Evolutionary conservation across 2,888 invertebrate genomes (phyloP).

Genomic region (Amphimallon solstitiale): DNA sequence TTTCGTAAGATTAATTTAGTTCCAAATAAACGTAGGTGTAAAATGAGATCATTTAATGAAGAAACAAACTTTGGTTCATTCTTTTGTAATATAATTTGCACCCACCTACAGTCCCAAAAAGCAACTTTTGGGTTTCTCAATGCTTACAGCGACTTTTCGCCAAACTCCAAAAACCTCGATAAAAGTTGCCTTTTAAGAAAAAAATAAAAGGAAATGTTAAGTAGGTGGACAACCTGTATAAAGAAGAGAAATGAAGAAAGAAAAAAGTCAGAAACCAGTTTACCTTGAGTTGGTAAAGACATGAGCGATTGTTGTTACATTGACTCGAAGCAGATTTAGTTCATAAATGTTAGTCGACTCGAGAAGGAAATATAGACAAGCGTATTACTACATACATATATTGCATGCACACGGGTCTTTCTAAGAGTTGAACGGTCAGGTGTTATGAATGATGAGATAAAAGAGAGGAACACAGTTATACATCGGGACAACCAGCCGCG

Average conservation of each 20-base stretch:
- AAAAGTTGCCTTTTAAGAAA: neutral
- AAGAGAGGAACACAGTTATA: slow-evolving; percentile 19
- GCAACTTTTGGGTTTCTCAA: too few relatives aligned
- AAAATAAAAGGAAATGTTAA: slow-evolving; percentile 37
- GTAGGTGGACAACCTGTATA: slow-evolving; percentile 31
- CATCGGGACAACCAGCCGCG: slow-evolving; percentile 8
- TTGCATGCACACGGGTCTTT: neutral
- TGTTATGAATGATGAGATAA: slow-evolving; percentile 35
- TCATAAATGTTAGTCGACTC: slow-evolving; percentile 53
- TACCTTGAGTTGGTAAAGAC: slow-evolving; percentile 61
- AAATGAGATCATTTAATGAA: too few relatives aligned
- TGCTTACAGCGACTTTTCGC: neutral
- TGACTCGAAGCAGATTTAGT: slow-evolving; percentile 34
- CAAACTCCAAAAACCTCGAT: too few relatives aligned
- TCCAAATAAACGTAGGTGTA: too few relatives aligned
- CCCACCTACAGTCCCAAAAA: too few relatives aligned
- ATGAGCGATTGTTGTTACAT: slow-evolving; percentile 47
- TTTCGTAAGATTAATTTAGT: too few relatives aligned
- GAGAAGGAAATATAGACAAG: slow-evolving; percentile 40
- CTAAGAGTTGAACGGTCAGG: slow-evolving; percentile 21
- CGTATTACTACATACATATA: neutral
- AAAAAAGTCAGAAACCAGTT: slow-evolving; percentile 55
- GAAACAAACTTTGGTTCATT: too few relatives aligned
- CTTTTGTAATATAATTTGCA: too few relatives aligned
- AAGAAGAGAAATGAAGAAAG: slow-evolving; percentile 35